Evolutionary conservation across 2,888 invertebrate species (phyloP).

Genomic region (Cosmopolites sordidus): DNA sequence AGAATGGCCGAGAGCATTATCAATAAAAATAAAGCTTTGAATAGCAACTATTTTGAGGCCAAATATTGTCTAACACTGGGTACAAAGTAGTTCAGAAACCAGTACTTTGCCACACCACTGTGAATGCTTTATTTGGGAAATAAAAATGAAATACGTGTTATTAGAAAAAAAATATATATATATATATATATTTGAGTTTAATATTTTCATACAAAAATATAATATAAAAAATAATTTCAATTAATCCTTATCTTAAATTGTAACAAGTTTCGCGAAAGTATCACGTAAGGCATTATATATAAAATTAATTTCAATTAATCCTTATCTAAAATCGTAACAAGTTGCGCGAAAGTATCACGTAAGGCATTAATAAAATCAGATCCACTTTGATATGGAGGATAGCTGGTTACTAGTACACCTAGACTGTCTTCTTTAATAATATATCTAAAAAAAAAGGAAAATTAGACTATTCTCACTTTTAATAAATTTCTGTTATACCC

Average conservation of each 20-base stretch:
- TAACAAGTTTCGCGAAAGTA: constrained; percentile 66
- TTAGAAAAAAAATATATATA: constrained; percentile 1
- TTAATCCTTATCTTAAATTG: constrained; percentile 17
- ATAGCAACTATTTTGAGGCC: too few relatives aligned
- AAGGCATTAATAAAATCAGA: constrained; percentile 67
- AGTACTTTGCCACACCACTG: too few relatives aligned
- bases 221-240: not conserved
- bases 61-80: too few relatives aligned
- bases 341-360: constrained; percentile 67
- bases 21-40: too few relatives aligned
- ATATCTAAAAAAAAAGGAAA: constrained; percentile 59
- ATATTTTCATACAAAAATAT: too few relatives aligned
- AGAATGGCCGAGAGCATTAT: too few relatives aligned
- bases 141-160: constrained; percentile 3
- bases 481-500: constrained; percentile 58
- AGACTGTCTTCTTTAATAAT: constrained; percentile 77
- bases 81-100: too few relatives aligned
- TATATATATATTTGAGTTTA: too few relatives aligned
- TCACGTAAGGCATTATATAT: constrained; percentile 56
- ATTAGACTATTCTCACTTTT: not conserved
- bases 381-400: constrained; percentile 67
- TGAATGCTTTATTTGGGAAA: too few relatives aligned
- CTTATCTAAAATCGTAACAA: constrained; percentile 42
- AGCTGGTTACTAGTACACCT: constrained; percentile 80
- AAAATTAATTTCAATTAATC: constrained; percentile 6